Base-by-base conservation (phyloP, 2,113 vertebrate species). In the Ceratotherium simum region DNA sequence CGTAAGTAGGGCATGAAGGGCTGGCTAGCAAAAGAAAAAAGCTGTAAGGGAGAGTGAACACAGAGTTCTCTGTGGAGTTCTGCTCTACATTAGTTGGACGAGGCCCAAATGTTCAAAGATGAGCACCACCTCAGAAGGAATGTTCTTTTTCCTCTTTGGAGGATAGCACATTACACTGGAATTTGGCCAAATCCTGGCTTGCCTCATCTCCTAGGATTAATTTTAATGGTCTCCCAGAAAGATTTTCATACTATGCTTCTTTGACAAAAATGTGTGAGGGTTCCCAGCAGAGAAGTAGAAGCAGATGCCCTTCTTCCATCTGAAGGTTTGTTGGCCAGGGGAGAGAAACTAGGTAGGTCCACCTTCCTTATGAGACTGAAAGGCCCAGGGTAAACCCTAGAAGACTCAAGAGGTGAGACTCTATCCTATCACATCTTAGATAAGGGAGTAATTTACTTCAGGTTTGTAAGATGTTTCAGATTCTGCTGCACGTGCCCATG, bases 151-250 rank as follows among this genome's bases (percentile, higher is more conserved):
- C 65, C 56, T 91, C 65, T 78, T 56, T 72, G 42, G 69, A 36
- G 18, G 42, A 85, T 23, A 62, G 39, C 80, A 85, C 48, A 31
- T n/a, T 72, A 60, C 10, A 6, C 58, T 92, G 92, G 87, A 94
- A 91, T 90, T 42, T 87, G 62, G 67, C 92, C 90, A 98, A 90
- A 79, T 76, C 27, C 70, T 87, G 82, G 51, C 69, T 87, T 96
- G 86, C 70, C 39, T 98, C 39, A 46, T 95, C 69, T 96, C 83
- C 65, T 58, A 96, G 92, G 75, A 94, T 93, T 96, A 92, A 78
- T 95, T 95, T 96, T 79, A 96, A 97, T 62, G 69, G 75, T 88
- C 16, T 96, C 89, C 75, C 88, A 97, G 95, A 58, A 97, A 90
- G 75, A 95, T 87, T 70, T 93, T 90, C 94, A 75, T 27, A 65